A percentile compares a stretch with the other conserved stretches of the same genome.
Evolutionary conservation across 2,113 vertebrate genomes (phyloP).

Genomic region (Ophthalmolycus amberensis): DNA sequence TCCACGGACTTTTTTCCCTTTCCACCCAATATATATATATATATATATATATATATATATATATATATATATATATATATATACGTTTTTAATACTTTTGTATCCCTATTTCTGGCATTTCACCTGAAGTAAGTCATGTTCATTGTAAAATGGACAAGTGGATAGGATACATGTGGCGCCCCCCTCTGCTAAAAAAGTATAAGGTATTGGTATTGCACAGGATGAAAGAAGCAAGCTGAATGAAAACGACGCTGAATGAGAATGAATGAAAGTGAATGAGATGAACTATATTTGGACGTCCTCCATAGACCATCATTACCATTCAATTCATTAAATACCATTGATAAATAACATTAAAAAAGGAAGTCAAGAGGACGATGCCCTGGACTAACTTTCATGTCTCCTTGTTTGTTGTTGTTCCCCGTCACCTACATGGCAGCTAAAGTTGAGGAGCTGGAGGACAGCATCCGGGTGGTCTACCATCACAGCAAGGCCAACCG

Average conservation of each 20-base stretch:
- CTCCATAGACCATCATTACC: background rate
- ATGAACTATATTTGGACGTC: background rate
- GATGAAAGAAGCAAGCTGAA: background rate
- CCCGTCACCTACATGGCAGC: slow-evolving; percentile 46
- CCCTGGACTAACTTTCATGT: background rate
- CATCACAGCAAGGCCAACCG: slow-evolving; percentile 85
- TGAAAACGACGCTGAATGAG: background rate
- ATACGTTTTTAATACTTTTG: no score
- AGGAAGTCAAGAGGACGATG: background rate
- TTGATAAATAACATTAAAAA: background rate
- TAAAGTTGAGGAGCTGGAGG: slow-evolving; percentile 81
- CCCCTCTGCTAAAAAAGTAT: background rate
- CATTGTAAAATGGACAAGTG: background rate
- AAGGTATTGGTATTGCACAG: background rate
- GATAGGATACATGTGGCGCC: background rate
- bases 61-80: background rate
- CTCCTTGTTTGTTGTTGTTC: background rate
- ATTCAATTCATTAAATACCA: background rate
- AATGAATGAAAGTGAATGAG: background rate
- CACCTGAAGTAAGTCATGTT: background rate
- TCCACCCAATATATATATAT: no score
- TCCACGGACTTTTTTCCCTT: background rate
- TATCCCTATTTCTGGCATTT: background rate
- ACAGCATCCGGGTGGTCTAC: slow-evolving; percentile 82
- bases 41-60: no score